Percentiles rank a stretch among this genome's conserved stretches.
These are phyloP conservation scores for Argentina silus DNA, from an alignment of 2,797 vertebrate species.

Conservation along the genomic window DNA sequence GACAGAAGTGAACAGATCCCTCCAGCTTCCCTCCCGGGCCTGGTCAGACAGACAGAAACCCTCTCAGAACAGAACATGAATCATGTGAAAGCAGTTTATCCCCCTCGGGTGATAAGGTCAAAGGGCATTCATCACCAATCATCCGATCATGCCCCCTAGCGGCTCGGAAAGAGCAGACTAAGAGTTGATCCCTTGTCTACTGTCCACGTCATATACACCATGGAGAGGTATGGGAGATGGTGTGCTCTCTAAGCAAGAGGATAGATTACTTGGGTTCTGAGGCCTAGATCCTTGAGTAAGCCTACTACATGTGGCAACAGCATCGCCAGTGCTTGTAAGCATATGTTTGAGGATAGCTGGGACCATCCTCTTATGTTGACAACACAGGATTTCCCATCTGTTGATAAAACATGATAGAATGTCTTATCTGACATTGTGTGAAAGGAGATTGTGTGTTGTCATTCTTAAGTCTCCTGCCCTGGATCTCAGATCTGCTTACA, in stretches of 20 bases:
- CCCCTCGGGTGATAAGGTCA: slow-evolving; percentile 55
- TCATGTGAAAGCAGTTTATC: slow-evolving; percentile 67
- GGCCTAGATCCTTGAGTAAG: slow-evolving; percentile 41
- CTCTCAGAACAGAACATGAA: slow-evolving; percentile 44
- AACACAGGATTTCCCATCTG: slow-evolving; percentile 46
- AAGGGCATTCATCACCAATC: slow-evolving; percentile 70
- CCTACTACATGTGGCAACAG: not conserved
- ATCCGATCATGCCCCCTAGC: slow-evolving; percentile 64
- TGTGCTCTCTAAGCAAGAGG: slow-evolving; percentile 51
- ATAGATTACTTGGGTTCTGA: slow-evolving; percentile 54
- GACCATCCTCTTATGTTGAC: slow-evolving; percentile 23
- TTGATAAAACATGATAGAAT: slow-evolving; percentile 41
- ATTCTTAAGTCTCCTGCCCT: not conserved
- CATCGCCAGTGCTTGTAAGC: slow-evolving; percentile 14
- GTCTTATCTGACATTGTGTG: slow-evolving; percentile 18
- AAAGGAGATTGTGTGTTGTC: not conserved
- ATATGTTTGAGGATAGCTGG: slow-evolving; percentile 35
- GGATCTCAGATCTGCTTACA: not conserved
- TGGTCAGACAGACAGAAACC: slow-evolving; percentile 34
- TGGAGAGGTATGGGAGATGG: slow-evolving; percentile 30
- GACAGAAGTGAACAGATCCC: not conserved
- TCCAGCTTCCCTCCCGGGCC: not conserved
- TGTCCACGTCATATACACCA: slow-evolving; percentile 42
- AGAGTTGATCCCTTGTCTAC: slow-evolving; percentile 64
- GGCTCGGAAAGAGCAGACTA: slow-evolving; percentile 50